These are phyloP conservation scores for Meloidogyne exigua DNA, from an alignment of 1,140 invertebrate genomes.

Conservation along the genomic window DNA sequence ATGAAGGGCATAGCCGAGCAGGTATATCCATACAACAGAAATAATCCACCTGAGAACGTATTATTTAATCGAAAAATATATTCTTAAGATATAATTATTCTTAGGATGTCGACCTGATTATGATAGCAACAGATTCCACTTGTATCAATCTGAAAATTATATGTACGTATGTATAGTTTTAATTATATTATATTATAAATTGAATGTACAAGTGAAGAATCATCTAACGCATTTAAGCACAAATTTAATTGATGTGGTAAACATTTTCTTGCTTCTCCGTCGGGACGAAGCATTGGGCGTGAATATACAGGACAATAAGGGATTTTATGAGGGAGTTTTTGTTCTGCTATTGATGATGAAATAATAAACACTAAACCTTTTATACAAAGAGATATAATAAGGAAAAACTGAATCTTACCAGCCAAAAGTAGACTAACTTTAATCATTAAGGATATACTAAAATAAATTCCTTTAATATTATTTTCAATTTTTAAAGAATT, in stretches of 20 bases:
- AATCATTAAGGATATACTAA: neutral
- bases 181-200: no score
- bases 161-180: conserved; percentile 11
- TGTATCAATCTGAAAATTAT: conserved; percentile 30
- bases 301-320: conserved; percentile 36
- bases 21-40: conserved; percentile 60
- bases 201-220: conserved; percentile 37
- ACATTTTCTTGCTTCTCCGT: conserved; percentile 60
- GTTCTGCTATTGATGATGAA: neutral
- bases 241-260: conserved; percentile 60
- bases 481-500: neutral
- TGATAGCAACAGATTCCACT: conserved; percentile 58
- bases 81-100: neutral
- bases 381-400: neutral
- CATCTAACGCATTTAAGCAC: conserved; percentile 59
- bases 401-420: neutral
- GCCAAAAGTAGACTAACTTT: neutral
- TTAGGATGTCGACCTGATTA: conserved; percentile 44
- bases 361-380: neutral
- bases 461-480: neutral
- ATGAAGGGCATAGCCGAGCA: conserved; percentile 37
- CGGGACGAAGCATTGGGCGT: conserved; percentile 42
- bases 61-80: neutral
- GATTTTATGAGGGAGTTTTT: conserved; percentile 6
- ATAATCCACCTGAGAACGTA: conserved; percentile 55